Evolutionary conservation across 2,888 invertebrate species (phyloP).

Genomic region (Villa cingulata): DNA sequence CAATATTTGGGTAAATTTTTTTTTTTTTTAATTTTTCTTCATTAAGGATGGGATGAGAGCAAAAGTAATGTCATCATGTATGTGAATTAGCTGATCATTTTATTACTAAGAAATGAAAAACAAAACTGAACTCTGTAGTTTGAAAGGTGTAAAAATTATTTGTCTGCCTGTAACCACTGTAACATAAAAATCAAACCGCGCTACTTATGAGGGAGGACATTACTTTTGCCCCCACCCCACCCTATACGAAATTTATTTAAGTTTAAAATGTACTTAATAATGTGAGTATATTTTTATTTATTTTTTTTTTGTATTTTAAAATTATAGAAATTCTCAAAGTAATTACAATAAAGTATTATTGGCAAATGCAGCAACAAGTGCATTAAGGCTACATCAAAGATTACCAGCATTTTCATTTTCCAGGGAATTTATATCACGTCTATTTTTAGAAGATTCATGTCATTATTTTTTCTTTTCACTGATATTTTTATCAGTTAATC

Average conservation of each 20-base stretch:
- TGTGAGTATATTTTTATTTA: too few relatives aligned
- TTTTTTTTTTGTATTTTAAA: slow-evolving; percentile 2
- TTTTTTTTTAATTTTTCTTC: neutral
- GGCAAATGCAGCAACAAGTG: slow-evolving; percentile 88
- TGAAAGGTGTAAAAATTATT: too few relatives aligned
- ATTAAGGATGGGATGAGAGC: neutral
- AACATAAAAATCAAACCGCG: too few relatives aligned
- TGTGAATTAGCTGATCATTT: too few relatives aligned
- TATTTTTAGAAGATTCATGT: slow-evolving; percentile 84
- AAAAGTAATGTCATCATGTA: neutral
- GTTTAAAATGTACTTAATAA: too few relatives aligned
- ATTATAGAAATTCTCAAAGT: slow-evolving; percentile 56
- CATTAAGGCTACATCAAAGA: slow-evolving; percentile 87
- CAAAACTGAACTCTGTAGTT: too few relatives aligned
- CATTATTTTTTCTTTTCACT: slow-evolving; percentile 93
- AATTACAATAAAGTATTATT: slow-evolving; percentile 85
- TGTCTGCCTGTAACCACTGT: too few relatives aligned
- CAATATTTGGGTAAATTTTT: slow-evolving; percentile 66
- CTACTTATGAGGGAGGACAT: too few relatives aligned
- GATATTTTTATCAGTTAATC: slow-evolving; percentile 82
- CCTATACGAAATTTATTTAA: too few relatives aligned
- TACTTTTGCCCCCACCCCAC: too few relatives aligned
- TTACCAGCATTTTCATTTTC: slow-evolving; percentile 71
- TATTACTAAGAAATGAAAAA: too few relatives aligned
- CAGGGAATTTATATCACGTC: slow-evolving; percentile 63